Evolutionary conservation across 2,797 vertebrate genomes (phyloP), one percentile per base, ranked within the genome.

Genomic region (Euphonia xanthogaster): DNA sequence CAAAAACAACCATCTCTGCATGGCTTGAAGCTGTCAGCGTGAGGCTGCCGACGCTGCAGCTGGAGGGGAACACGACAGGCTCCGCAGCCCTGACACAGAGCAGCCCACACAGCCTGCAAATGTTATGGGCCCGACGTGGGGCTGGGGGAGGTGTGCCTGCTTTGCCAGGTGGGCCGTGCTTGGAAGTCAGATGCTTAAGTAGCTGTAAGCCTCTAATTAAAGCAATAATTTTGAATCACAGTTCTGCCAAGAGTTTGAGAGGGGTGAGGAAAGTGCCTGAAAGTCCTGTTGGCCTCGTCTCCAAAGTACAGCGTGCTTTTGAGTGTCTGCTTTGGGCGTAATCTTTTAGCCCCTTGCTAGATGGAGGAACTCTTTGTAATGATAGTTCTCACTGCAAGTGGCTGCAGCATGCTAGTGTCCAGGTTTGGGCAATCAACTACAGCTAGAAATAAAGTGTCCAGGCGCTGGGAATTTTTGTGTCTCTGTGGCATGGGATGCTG

Each of bases 101-200:
- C 95, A 94, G 96, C 91, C 93, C 96, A 94, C 94, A 95, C 91
- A 94, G 76, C 90, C 89, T 93, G 83, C 65, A 89, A 68, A 79
- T 48, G 44, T 88, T 88, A 84, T 21, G 62, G 76, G 71, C 40
- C 54, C 5, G 0, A n/a, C 0, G 1, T 76, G 77, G 57, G 35
- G 47, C 37, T 87, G 88, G 91, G 80, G 85, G 78, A 89, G 62
- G 92, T 93, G 72, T 82, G 70, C 54, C 77, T 81, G 76, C 73
- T 54, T 84, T 84, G 72, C 84, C 88, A 96, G 91, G 84, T 92
- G 85, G 87, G 73, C 71, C 63, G 22, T 87, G 74, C 81, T 19
- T 61, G 71, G 55, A 79, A 91, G 55, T 95, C 78, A 79, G 73
- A 90, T 85, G 73, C 82, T 93, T 68, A 92, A 93, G 77, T 93